A percentile compares a stretch with the other conserved stretches of the same genome.
phyloP scores from a whole-genome alignment of 2,113 vertebrate species.

The Nycticorax nycticorax region DNA sequence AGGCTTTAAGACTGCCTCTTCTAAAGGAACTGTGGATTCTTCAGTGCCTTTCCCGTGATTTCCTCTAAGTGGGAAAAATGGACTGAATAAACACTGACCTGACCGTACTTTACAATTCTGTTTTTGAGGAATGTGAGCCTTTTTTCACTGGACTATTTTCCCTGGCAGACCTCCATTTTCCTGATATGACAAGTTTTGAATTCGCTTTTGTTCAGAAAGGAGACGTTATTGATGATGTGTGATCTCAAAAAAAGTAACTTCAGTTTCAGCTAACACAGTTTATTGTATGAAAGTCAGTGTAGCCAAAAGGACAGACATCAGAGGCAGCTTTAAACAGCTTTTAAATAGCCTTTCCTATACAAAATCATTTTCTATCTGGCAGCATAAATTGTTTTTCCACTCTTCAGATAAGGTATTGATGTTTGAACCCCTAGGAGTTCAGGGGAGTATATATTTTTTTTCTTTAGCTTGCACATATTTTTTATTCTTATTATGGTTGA shows the following conservation, averaged over 20 bases:
- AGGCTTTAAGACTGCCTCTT: neutral
- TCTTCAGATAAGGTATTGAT: neutral
- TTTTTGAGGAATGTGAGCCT: slow-evolving; percentile 38
- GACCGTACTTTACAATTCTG: neutral
- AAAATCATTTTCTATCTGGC: neutral
- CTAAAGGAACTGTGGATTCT: slow-evolving; percentile 19
- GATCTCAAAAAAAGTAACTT: neutral
- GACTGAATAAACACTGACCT: slow-evolving; percentile 37
- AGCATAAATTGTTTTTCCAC: neutral
- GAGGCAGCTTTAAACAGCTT: neutral
- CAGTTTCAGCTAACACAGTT: neutral
- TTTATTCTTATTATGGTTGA: neutral
- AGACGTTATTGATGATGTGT: slow-evolving; percentile 41
- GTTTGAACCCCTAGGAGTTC: neutral
- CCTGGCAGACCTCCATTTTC: slow-evolving; percentile 17
- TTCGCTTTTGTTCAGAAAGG: neutral
- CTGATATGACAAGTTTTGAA: slow-evolving; percentile 37
- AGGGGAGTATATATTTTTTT: neutral
- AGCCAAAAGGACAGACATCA: neutral
- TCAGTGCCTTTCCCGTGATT: slow-evolving; percentile 29
- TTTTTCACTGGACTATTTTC: slow-evolving; percentile 37
- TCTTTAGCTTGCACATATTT: neutral
- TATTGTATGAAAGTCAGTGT: neutral
- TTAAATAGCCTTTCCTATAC: neutral
- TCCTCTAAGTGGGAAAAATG: slow-evolving; percentile 30